These are phyloP conservation scores for Trichoplusia ni DNA, from an alignment of 1,140 invertebrate species.

Conservation along the genomic window DNA sequence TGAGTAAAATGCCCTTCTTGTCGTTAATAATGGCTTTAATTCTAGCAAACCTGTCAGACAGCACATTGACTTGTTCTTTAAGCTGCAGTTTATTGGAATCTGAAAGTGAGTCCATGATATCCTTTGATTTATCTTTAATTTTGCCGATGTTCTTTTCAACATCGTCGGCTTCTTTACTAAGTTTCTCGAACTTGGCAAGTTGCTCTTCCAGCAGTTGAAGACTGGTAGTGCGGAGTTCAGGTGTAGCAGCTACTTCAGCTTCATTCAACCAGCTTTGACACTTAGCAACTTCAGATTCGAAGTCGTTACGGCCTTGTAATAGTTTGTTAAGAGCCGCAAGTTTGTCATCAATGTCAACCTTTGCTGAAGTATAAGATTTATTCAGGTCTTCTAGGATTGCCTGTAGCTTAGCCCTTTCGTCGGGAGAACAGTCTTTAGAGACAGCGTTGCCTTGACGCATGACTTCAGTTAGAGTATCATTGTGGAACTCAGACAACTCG, in stretches of 20 bases:
- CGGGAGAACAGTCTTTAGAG: constrained; percentile 90
- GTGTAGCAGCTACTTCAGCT: constrained; percentile 91
- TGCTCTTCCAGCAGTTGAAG: constrained; percentile 93
- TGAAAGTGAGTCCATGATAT: constrained; percentile 89
- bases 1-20: constrained; percentile 86
- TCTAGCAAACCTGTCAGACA: constrained; percentile 89
- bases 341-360: constrained; percentile 88
- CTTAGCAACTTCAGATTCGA: constrained; percentile 90
- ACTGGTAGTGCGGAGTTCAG: constrained; percentile 89
- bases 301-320: constrained; percentile 88
- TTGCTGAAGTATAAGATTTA: constrained; percentile 86
- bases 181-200: constrained; percentile 90
- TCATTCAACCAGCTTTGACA: constrained; percentile 93
- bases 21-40: constrained; percentile 89
- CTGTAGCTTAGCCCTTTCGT: constrained; percentile 86
- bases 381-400: constrained; percentile 85
- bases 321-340: constrained; percentile 87
- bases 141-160: constrained; percentile 87
- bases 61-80: constrained; percentile 88
- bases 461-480: constrained; percentile 88
- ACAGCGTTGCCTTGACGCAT: constrained; percentile 89
- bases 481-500: constrained; percentile 90
- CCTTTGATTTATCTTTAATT: constrained; percentile 89
- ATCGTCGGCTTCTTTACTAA: constrained; percentile 88
- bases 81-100: constrained; percentile 92